These are phyloP conservation scores for Typhlomys cinereus DNA, from an alignment of 2,113 vertebrate species.

Conservation along the genomic window DNA sequence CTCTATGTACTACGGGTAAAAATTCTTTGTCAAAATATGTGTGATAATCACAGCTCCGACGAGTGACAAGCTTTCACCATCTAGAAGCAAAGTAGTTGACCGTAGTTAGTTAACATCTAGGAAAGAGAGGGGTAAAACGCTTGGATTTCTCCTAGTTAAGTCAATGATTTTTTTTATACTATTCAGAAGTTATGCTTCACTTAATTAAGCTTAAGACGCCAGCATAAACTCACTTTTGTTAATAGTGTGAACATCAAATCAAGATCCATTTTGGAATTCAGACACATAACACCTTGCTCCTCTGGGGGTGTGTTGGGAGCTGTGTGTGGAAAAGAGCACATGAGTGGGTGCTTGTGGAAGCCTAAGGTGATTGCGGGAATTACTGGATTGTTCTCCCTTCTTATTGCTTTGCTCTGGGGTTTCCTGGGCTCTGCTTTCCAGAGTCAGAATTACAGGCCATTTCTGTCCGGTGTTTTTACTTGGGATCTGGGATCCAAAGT, in stretches of 20 bases:
- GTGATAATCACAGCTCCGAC: neutral
- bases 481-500: too few species aligned
- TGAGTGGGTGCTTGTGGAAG: too few species aligned
- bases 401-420: too few species aligned
- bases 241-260: neutral
- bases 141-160: neutral
- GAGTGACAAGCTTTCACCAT: neutral
- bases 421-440: too few species aligned
- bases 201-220: neutral
- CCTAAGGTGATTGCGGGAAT: too few species aligned
- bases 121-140: neutral
- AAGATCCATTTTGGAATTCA: neutral
- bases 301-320: neutral
- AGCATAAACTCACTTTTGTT: neutral
- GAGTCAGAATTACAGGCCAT: too few species aligned
- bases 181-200: neutral
- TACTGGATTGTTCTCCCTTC: too few species aligned
- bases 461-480: too few species aligned
- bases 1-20: neutral
- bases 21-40: neutral
- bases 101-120: neutral
- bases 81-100: neutral
- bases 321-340: too few species aligned
- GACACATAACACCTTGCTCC: neutral
- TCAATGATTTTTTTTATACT: neutral